Base-by-base conservation (phyloP, 2,888 invertebrate species). In the Plagodis dolabraria region DNA sequence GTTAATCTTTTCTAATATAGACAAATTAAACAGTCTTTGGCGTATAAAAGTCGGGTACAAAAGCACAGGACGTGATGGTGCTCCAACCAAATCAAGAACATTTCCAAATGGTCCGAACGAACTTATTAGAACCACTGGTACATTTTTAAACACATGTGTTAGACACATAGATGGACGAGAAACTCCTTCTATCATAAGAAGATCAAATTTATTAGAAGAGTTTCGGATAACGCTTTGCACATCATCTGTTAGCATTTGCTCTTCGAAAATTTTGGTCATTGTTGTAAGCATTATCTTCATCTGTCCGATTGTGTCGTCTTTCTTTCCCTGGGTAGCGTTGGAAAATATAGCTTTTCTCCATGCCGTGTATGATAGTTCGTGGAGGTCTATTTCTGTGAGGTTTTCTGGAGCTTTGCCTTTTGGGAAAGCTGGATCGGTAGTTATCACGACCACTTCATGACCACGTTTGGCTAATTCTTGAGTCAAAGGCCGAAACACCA, bases 401-500 rank as follows among this genome's bases (percentile, higher is more conserved):
- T 91, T 93, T 0, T 33, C n/a, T 1, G 79, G 80, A 0, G 72
- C 8, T 50, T 67, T n/a, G n/a, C 70, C 82, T 62, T 79, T 71
- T 0, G 72, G 63, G n/a, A 76, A 87, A 0, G 64, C 76, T 9
- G 92, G 90, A 62, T 91, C 70, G 12, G 92, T 49, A 2, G 93
- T 91, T 0, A 92, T 64, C 0, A 91, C 74, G 0, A 83, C 76
- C 0, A 93, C 66, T 53, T 93, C 79, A 54, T 93, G 93, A 0
- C 92, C 93, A 9, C 86, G 76, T 46, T 70, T 80, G 0, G 80
- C 80, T n/a, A 93, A 67, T 47, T 86, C 88, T 5, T 80, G 74
- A 11, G 80, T 80, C 2, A 93, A 53, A 1, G 82, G 75, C n/a
- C 84, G 75, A 53, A 81, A 90, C 0, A 88, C 83, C 0, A 89